Base-by-base conservation (phyloP, 2,113 vertebrate genomes). In the Mohoua ochrocephala region DNA sequence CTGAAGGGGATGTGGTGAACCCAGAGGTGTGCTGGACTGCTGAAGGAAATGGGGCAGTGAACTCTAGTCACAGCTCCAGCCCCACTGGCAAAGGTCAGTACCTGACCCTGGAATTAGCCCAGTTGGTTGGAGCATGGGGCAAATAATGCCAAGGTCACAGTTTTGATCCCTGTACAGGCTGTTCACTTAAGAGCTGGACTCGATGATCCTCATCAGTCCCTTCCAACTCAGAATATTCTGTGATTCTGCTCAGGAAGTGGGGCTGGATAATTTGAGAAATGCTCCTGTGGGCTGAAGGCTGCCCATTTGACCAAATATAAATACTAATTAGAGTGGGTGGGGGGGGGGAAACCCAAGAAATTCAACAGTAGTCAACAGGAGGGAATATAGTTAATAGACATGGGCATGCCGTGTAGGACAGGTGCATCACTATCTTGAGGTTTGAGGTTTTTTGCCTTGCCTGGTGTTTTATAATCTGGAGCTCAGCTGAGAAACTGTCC, bases 341-440 rank as follows among this genome's bases (percentile, higher is more conserved):
- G n/a, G n/a, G n/a, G 6, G 23, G 1, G 0, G 9, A 0, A 6
- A 10, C 12, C 1, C 26, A 78, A 74, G 12, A 54, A 80, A 74
- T 75, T 45, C 12, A 15, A 21, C 10, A 20, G 18, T 27, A 53
- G n/a, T 69, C 50, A 70, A 33, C 8, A 50, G 42, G 20, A 81
- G 21, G 21, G 30, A 70, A 35, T 74, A 42, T 3, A 39, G 11
- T 82, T 84, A 44, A 70, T 41, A 70, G 33, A 84, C 93, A 50
- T 11, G 13, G 61, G 14, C 9, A 15, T 33, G 7, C 15, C 0
- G 0, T 50, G 12, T 35, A 57, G 31, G 59, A 74, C 21, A 35
- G 45, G 33, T 45, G 4, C 19, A 31, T 82, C 47, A 15, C 19
- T 78, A 4, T 26, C 37, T 44, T 9, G 2, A 22, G 18, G 11